Evolutionary conservation across 2,888 invertebrate genomes (phyloP).

Genomic region (Cantharis rustica): DNA sequence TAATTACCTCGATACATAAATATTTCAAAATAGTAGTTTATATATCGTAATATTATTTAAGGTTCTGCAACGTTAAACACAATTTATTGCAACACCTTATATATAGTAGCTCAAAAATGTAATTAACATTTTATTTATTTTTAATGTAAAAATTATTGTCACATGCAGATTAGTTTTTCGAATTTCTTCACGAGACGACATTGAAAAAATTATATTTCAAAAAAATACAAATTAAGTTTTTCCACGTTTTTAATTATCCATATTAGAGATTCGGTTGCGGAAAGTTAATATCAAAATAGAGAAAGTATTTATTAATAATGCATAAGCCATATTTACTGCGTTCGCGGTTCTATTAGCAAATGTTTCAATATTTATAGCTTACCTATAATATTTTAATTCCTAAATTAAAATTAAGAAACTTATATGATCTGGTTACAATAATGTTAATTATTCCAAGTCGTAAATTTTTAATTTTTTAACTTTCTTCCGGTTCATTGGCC

Average conservation of each 20-base stretch:
- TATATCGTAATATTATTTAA: background rate
- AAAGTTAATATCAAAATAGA: conserved; percentile 3
- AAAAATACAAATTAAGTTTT: background rate
- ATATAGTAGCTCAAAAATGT: background rate
- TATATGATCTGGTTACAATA: background rate
- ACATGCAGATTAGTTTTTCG: no score
- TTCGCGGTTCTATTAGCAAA: conserved; percentile 1
- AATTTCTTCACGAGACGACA: no score
- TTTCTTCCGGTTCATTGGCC: background rate
- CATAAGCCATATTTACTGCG: conserved; percentile 1
- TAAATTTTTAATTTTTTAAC: background rate
- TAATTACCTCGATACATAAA: background rate
- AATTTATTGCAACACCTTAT: background rate
- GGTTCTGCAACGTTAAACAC: background rate
- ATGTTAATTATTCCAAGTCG: background rate
- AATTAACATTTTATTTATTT: background rate
- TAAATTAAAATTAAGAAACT: background rate
- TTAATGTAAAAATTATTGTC: background rate
- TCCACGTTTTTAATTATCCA: background rate
- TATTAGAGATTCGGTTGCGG: background rate
- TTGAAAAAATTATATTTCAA: no score
- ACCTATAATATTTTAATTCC: background rate
- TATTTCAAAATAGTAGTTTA: background rate
- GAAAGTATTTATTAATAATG: conserved; percentile 4
- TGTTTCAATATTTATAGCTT: background rate